Evolutionary conservation across 2,113 vertebrate species (phyloP), one percentile per base, ranked within the genome.

Genomic region (Chloroceryle aenea): DNA sequence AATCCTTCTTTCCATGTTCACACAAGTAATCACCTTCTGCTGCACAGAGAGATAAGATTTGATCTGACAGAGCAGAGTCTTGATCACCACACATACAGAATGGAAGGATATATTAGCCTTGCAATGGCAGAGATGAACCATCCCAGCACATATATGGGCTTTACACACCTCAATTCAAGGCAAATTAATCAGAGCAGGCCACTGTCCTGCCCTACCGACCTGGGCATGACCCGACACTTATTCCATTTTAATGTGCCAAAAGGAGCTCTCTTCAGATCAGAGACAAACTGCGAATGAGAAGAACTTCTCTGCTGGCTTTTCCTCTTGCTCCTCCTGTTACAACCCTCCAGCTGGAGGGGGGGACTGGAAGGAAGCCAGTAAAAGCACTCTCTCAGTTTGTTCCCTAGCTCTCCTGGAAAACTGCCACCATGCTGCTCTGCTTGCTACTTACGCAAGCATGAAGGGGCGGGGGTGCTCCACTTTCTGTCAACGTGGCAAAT

Each of bases 401-500:
- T 71, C 13, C 29, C 9, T 2, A 1, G 25, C 23, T 74, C 23
- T 66, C n/a, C 64, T 42, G 66, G 66, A 91, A n/a, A 67, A 47
- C 45, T 55, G 55, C 80, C 55, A 43, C 15, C 14, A 10, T 6
- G 4, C 25, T 29, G 26, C 74, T 82, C 21, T 40, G 34, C 52
- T 68, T 34, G 32, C 56, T 94, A 97, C 97, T 97, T 95, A 98
- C 97, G 93, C 3, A 21, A 12, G 71, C 97, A 98, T 3, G 52
- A 64, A 66, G 97, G 98, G 61, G 94, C 2, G 0, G 96, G 59
- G 40, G 97, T 97, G 30, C 34, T 97, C 98, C 97, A 98, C 74
- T 95, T 97, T 38, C 90, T 97, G 88, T 97, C 96, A 74, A 97
- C 87, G 4, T 98, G 94, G 81, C 98, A 98, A 61, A 97, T 97